A percentile compares a stretch with the other conserved stretches of the same genome.
Evolutionary conservation across 2,113 vertebrate genomes (phyloP).

Genomic region (Mirza zaza): DNA sequence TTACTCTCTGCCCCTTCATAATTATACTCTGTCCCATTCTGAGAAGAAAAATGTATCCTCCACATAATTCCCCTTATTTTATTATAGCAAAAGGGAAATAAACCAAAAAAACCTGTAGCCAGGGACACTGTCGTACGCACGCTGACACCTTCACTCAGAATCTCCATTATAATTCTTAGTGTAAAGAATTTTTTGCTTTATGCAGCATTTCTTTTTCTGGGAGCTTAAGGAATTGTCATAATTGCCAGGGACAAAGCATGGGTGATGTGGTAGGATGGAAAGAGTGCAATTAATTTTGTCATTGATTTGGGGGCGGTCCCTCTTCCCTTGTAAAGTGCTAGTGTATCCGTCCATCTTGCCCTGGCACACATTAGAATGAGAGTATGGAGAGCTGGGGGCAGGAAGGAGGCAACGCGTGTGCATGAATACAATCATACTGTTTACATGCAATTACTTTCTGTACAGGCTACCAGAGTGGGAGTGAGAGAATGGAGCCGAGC

Average conservation of each 20-base stretch:
- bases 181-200: conserved; percentile 62
- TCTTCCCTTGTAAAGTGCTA: neutral
- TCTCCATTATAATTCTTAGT: conserved; percentile 56
- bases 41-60: neutral
- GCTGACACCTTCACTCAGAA: conserved; percentile 62
- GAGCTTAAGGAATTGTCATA: conserved; percentile 61
- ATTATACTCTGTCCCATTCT: neutral
- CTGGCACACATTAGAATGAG: neutral
- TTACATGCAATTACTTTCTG: conserved; percentile 25
- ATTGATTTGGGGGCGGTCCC: conserved; percentile 20
- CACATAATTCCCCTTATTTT: neutral
- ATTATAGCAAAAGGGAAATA: neutral
- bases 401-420: neutral
- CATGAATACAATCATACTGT: neutral
- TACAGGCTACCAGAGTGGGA: conserved; percentile 10
- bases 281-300: conserved; percentile 63
- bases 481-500: conserved; percentile 4
- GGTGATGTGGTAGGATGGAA: neutral
- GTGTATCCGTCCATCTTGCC: neutral
- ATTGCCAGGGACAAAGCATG: conserved; percentile 58
- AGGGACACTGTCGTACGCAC: neutral
- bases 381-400: neutral
- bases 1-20: conserved; percentile 49
- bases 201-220: conserved; percentile 47
- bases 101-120: neutral